Evolutionary conservation across 2,113 vertebrate genomes (phyloP), one percentile per base, ranked within the genome.

Genomic region (Chionomys nivalis): DNA sequence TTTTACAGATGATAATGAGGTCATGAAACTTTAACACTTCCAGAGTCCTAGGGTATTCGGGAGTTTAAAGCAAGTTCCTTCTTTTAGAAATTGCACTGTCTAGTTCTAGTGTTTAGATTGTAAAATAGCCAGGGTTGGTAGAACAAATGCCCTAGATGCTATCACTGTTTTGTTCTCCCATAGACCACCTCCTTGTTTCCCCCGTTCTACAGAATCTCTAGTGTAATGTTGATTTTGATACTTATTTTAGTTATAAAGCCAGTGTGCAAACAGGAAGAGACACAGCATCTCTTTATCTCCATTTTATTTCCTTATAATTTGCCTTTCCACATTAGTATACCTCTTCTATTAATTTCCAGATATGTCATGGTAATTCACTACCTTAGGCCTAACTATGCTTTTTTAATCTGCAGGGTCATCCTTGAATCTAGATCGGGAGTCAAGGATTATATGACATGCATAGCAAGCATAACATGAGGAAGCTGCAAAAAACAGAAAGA

Each of bases 11-110:
- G 23, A 36, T 73, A 52, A 24, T 55, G 14, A 16, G 65, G 42
- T 91, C 83, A 68, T 93, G 72, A 95, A 73, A 82, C n/a, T 91
- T 94, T 61, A 95, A 94, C 86, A 87, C n/a, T 7, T 93, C 81
- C 90, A 76, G 82, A 91, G 42, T 79, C 91, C 28, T 94, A 79
- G 47, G 26, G 75, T 96, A 47, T 24, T 89, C 19, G 23, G 5
- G 11, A 73, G 33, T 94, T 97, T 96, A n/a, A 78, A 78, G 19
- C 44, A 81, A 92, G 44, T 85, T 82, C 3, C 26, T 91, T 81
- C 66, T 70, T 96, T 90, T 90, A 93, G 52, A 85, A 93, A 66
- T 77, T 87, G 19, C 11, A 87, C 2, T 85, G 52, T 19, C 12
- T 82, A 24, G 58, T 91, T 95, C 36, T 58, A 47, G 42, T 68